Evolutionary conservation across 2,888 invertebrate species (phyloP).

Genomic region (Phragmatobia fuliginosa): DNA sequence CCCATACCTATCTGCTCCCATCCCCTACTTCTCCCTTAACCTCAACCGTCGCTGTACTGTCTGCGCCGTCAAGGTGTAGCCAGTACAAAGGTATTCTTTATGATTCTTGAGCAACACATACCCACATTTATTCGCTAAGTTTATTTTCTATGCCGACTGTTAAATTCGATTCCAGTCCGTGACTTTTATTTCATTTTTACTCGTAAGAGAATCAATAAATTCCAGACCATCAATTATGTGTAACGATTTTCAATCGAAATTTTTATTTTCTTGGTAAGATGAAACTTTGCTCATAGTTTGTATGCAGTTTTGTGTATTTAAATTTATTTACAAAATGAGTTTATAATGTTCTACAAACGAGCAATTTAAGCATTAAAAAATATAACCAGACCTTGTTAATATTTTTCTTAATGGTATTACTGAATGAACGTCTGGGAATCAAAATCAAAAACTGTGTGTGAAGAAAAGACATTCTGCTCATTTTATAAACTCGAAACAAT

Average conservation of each 20-base stretch:
- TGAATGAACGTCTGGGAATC: constrained; percentile 5
- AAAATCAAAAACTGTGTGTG: too few relatives aligned
- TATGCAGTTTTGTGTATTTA: not conserved
- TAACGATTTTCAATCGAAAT: constrained; percentile 27
- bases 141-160: constrained; percentile 45
- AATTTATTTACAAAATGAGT: not conserved
- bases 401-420: too few relatives aligned
- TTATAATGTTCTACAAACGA: too few relatives aligned
- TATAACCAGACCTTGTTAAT: too few relatives aligned
- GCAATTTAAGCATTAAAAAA: too few relatives aligned
- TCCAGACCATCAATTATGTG: constrained; percentile 41
- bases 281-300: not conserved
- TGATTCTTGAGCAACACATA: constrained; percentile 20
- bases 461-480: too few relatives aligned
- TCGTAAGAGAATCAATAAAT: constrained; percentile 47
- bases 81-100: constrained; percentile 29
- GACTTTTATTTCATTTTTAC: constrained; percentile 31
- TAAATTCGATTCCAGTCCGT: constrained; percentile 39
- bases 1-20: too few relatives aligned
- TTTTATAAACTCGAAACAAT: too few relatives aligned
- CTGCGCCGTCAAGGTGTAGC: too few relatives aligned
- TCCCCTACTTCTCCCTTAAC: too few relatives aligned
- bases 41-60: too few relatives aligned
- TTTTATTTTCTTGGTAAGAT: constrained; percentile 16
- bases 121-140: constrained; percentile 38